phyloP scores from a whole-genome alignment of 2,888 invertebrate genomes.

The Tenthredo scrophulariae region DNA sequence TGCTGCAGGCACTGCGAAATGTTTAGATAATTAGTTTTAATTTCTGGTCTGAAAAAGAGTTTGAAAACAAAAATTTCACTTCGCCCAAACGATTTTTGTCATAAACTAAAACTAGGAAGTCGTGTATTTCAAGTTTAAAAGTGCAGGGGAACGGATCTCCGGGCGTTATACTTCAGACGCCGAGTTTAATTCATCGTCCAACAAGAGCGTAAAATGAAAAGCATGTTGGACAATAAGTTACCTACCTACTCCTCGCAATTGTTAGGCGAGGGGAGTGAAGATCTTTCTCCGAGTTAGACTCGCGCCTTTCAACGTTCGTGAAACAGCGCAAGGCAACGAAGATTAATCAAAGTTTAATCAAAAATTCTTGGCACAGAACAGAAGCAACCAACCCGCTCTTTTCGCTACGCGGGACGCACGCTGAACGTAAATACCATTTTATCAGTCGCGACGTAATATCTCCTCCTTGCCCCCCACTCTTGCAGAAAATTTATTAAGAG shows the following conservation, averaged over 20 bases:
- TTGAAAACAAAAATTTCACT: background rate
- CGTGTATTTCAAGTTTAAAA: background rate
- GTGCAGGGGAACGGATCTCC: background rate
- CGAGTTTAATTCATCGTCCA: slow-evolving; percentile 29
- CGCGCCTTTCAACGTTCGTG: background rate
- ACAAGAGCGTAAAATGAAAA: slow-evolving; percentile 2
- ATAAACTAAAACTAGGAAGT: background rate
- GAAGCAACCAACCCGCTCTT: slow-evolving; percentile 41
- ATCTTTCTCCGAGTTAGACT: slow-evolving; percentile 25
- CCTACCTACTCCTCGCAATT: slow-evolving; percentile 21
- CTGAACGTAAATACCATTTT: slow-evolving; percentile 36
- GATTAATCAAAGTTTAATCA: slow-evolving; percentile 50
- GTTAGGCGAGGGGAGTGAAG: background rate
- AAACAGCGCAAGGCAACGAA: background rate
- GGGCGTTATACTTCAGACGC: background rate
- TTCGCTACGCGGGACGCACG: slow-evolving; percentile 43
- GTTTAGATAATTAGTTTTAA: background rate
- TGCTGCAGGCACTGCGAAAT: background rate
- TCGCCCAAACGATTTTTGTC: background rate
- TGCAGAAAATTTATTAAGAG: slow-evolving; percentile 42
- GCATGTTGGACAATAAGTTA: slow-evolving; percentile 29
- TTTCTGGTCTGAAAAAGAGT: background rate
- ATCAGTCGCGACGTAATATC: slow-evolving; percentile 48
- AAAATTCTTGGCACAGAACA: slow-evolving; percentile 46
- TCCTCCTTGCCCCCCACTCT: background rate